phyloP scores from a whole-genome alignment of 2,888 invertebrate species.

The Limenitis camilla region DNA sequence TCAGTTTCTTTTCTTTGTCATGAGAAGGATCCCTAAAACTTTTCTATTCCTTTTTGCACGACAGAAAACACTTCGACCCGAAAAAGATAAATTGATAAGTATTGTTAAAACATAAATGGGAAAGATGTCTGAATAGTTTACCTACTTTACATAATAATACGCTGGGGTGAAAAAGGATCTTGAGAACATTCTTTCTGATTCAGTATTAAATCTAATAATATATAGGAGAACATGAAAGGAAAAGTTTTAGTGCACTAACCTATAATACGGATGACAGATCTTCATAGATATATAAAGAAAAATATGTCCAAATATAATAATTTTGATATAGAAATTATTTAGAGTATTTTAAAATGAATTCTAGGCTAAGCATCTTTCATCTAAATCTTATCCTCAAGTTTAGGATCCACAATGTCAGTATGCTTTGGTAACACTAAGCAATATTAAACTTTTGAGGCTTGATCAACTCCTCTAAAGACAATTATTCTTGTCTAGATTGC shows the following conservation, averaged over 20 bases:
- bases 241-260: no score
- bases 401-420: background rate
- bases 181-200: background rate
- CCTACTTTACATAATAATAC: conserved; percentile 6
- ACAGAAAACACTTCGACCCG: background rate
- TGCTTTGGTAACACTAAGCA: background rate
- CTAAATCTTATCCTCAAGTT: background rate
- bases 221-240: background rate
- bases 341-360: no score
- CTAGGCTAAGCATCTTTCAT: no score
- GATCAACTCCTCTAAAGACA: background rate
- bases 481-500: no score
- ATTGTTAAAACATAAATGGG: conserved; percentile 5
- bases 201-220: background rate
- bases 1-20: background rate
- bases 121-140: conserved; percentile 2
- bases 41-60: background rate
- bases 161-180: background rate
- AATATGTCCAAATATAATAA: no score
- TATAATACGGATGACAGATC: no score
- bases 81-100: conserved; percentile 6
- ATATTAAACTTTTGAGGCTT: conserved; percentile 1
- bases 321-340: no score
- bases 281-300: no score
- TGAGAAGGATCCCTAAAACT: background rate